phyloP scores from a whole-genome alignment of 2,888 invertebrate species.

The Eilema caniola region DNA sequence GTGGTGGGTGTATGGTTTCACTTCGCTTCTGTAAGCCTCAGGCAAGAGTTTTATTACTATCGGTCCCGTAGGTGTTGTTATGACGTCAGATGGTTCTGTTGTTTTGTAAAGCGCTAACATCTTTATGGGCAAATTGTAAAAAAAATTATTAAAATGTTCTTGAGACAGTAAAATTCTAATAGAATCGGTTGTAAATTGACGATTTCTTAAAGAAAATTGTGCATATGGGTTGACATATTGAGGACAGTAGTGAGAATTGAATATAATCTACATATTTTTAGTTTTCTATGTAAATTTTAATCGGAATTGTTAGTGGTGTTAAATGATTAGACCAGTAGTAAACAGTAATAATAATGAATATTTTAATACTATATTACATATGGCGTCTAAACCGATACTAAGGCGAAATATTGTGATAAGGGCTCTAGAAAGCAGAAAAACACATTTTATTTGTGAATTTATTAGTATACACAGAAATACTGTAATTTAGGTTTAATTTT shows the following conservation, averaged over 20 bases:
- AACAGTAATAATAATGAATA: too few relatives aligned
- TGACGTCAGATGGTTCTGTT: constrained; percentile 61
- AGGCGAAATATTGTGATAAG: too few relatives aligned
- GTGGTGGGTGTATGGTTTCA: constrained; percentile 66
- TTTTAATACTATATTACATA: not conserved
- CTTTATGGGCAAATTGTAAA: constrained; percentile 58
- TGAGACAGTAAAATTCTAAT: constrained; percentile 33
- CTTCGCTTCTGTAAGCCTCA: constrained; percentile 74
- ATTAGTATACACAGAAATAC: too few relatives aligned
- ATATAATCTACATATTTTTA: not conserved
- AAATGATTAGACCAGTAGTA: too few relatives aligned
- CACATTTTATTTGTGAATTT: too few relatives aligned
- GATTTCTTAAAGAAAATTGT: constrained; percentile 17
- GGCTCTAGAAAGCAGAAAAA: too few relatives aligned
- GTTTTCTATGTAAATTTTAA: not conserved
- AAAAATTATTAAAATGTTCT: constrained; percentile 41
- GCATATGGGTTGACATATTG: not conserved
- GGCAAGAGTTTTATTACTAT: constrained; percentile 67
- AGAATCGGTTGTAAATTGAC: constrained; percentile 24
- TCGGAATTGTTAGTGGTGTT: not conserved
- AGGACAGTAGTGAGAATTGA: not conserved
- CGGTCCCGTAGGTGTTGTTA: constrained; percentile 64
- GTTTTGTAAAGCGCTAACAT: constrained; percentile 58
- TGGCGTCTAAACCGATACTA: not conserved
- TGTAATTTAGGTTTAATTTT: too few relatives aligned